Evolutionary conservation across 2,888 invertebrate genomes (phyloP).

Genomic region (Elysia crispata): DNA sequence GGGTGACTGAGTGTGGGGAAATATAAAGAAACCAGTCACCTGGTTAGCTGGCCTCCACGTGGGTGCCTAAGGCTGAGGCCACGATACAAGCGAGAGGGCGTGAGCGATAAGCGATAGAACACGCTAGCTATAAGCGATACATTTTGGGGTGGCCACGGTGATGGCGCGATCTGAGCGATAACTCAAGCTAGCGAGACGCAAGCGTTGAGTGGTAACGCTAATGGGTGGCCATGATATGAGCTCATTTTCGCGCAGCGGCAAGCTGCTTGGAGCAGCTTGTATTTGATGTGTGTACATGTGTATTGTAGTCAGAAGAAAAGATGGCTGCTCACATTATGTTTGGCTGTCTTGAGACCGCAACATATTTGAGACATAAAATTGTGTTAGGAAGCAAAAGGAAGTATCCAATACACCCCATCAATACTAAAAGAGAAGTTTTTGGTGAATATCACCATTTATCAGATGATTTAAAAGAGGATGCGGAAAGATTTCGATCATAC

Average conservation of each 20-base stretch:
- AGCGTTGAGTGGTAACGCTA: no score
- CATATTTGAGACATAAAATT: neutral
- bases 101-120: no score
- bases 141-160: no score
- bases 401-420: conserved; percentile 3
- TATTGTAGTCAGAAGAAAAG: neutral
- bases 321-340: neutral
- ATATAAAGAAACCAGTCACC: no score
- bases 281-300: neutral
- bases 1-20: no score
- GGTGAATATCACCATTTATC: neutral
- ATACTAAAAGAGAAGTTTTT: neutral
- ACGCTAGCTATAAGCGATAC: no score
- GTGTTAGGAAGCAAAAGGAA: no score
- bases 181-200: no score
- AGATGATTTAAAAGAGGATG: neutral
- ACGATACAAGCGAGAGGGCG: no score
- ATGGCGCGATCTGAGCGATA: no score
- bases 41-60: no score
- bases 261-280: neutral
- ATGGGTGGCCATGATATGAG: neutral
- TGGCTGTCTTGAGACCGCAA: neutral
- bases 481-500: neutral
- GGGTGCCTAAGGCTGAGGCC: no score
- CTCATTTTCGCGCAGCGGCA: neutral